Conservation (phyloP, 2,113 vertebrate genomes). For the Pardalotus punctatus region DNA sequence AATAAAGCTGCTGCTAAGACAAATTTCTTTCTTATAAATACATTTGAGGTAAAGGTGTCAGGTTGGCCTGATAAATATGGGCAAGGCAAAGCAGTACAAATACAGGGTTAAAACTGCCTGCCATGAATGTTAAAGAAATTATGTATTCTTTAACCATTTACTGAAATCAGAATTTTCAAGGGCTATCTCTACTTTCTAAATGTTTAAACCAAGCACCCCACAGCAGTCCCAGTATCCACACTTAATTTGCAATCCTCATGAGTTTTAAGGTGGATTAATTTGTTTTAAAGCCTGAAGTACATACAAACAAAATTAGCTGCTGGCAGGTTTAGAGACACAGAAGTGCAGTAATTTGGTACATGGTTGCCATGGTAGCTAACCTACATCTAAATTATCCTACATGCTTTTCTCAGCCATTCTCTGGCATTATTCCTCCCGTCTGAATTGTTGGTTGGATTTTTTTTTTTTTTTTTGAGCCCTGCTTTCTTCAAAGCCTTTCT, state of each 20-base stretch:
- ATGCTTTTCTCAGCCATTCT: not conserved
- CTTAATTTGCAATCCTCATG: not conserved
- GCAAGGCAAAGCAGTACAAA: not conserved
- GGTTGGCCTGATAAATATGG: not conserved
- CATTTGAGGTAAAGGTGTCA: not conserved
- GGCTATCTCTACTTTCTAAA: not conserved
- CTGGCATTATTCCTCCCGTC: not conserved
- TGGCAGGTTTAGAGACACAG: not conserved
- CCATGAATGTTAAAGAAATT: not conserved
- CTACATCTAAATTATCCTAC: not conserved
- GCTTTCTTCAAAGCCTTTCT: not conserved
- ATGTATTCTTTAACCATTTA: not conserved
- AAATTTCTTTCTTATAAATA: not conserved
- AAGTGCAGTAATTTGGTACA: not conserved
- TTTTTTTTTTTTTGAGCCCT: not conserved
- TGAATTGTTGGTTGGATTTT: not conserved
- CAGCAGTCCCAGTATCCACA: not conserved
- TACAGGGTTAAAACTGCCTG: not conserved
- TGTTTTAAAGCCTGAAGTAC: not conserved
- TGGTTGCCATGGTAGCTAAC: conserved; percentile 50
- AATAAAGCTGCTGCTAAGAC: not conserved
- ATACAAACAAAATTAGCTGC: not conserved
- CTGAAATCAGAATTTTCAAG: not conserved
- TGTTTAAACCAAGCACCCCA: not conserved
- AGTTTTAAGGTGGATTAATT: not conserved